These are phyloP conservation scores for Microhierax caerulescens DNA, from an alignment of 2,797 vertebrate species.

Conservation along the genomic window DNA sequence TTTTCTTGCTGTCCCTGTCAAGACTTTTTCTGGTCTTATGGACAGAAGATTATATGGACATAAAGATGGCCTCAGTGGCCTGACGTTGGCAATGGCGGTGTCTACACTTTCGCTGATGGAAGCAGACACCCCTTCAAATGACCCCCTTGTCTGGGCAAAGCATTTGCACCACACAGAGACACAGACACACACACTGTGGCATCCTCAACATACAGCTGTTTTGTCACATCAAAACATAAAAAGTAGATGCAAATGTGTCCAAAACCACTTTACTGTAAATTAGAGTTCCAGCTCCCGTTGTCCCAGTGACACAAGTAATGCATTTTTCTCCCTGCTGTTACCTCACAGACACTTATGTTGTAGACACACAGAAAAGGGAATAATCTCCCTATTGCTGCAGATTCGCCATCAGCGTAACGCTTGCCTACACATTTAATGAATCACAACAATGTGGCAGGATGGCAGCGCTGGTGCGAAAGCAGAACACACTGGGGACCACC, in stretches of 20 bases:
- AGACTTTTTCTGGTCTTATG: neutral
- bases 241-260: neutral
- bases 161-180: neutral
- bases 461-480: neutral
- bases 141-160: fast-evolving
- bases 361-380: neutral
- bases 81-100: neutral
- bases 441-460: neutral
- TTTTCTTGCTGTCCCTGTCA: neutral
- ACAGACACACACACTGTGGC: neutral
- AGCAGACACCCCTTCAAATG: fast-evolving
- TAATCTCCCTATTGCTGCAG: neutral
- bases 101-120: neutral
- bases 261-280: neutral
- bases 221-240: neutral
- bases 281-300: fast-evolving
- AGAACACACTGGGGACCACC: neutral
- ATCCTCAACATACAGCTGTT: neutral
- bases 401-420: neutral
- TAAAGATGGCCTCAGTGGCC: neutral
- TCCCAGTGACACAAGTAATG: neutral
- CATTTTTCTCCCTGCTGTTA: neutral
- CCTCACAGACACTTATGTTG: neutral
- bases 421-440: neutral
- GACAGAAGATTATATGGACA: neutral